A percentile compares a stretch with the other conserved stretches of the same genome.
These are phyloP conservation scores for Pampusana beccarii DNA, from an alignment of 2,113 vertebrate species.

Conservation along the genomic window DNA sequence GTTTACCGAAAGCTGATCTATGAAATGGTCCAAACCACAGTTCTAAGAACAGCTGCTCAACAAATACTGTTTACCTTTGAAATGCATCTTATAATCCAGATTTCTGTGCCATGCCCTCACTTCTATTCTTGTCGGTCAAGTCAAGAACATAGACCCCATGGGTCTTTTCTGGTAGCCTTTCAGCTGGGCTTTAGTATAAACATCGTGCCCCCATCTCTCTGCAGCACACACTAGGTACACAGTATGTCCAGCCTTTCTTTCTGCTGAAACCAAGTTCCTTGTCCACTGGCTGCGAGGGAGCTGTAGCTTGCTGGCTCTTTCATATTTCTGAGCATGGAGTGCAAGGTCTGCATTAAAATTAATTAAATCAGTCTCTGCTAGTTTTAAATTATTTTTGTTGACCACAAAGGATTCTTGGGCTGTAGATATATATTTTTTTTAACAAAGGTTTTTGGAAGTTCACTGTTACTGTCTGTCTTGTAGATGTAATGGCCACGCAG, in stretches of 20 bases:
- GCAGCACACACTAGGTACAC: neutral
- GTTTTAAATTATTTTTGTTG: neutral
- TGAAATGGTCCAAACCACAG: neutral
- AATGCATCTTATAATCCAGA: neutral
- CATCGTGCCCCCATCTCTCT: neutral
- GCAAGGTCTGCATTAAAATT: slow-evolving; percentile 3
- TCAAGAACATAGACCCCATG: neutral
- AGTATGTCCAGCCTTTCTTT: neutral
- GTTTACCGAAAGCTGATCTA: neutral
- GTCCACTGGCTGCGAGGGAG: neutral
- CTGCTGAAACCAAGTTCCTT: neutral
- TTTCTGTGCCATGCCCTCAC: neutral
- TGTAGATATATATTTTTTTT: neutral
- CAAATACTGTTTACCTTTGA: neutral
- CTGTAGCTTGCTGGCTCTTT: neutral
- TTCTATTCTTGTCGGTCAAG: neutral
- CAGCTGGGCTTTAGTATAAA: neutral
- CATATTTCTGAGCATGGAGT: neutral
- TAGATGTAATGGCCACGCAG: neutral
- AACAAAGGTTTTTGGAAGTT: neutral
- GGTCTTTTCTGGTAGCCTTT: neutral
- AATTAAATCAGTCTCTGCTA: neutral
- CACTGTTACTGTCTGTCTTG: neutral
- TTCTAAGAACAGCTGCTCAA: neutral
- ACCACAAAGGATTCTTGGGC: neutral